Base-by-base conservation (phyloP, 2,888 invertebrate genomes). In the Cetonia aurata region DNA sequence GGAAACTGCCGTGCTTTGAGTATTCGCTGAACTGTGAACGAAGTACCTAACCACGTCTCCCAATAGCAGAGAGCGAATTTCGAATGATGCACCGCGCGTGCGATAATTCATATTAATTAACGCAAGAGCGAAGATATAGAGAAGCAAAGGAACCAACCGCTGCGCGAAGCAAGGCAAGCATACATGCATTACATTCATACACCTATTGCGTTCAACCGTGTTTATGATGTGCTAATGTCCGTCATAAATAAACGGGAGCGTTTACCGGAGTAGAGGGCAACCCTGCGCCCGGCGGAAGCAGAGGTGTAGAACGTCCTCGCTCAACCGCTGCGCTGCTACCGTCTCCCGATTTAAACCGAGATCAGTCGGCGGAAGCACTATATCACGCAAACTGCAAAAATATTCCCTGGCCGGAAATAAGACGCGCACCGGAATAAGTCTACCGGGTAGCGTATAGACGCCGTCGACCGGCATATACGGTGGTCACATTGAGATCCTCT, bases 231-330 rank as follows among this genome's bases (percentile, higher is more conserved):
- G 71, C 60, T 71, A 75, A 71, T 46, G 65, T 57, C 53, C 44
- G 17, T 74, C 75, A 78, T 79, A 79, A 79, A 78, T 78, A 79
- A 78, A 65, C 50, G 62, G 50, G 8, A 15, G 62, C 76, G 72
- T 56, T 56, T 56, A 67, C 62, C 62, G 62, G 75, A 74, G 71
- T 77, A 75, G 74, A 72, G 52, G 66, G 70, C 65, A 72, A 73
- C 67, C 1, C n/a, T n/a, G n/a, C n/a, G 4, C 25, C 25, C 72
- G 75, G 74, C 67, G 77, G 75, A 76, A 77, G 75, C 75, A 75
- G 75, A 57, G 57, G 37, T 33, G 76, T 76, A 77, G 74, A 71
- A 59, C n/a, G n/a, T n/a, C n/a, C 44, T 37, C 67, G 69, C 67
- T n/a, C n/a, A n/a, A n/a, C n/a, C n/a, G n/a, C n/a, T n/a, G n/a